These are phyloP conservation scores for Lepus americanus DNA, from an alignment of 2,113 vertebrate species.

Conservation along the genomic window DNA sequence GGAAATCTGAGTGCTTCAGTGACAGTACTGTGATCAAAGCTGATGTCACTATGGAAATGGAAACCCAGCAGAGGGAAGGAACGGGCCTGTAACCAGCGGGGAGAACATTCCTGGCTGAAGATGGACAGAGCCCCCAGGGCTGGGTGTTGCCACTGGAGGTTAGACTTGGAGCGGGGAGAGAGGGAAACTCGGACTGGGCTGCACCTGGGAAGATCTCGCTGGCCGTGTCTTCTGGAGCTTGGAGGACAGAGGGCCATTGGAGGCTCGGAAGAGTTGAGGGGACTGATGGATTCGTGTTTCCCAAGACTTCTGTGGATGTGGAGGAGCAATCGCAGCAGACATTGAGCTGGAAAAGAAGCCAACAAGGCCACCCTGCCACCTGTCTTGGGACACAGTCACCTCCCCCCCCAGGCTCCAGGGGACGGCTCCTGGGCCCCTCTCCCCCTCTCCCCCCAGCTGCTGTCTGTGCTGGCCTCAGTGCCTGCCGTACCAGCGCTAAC, in stretches of 20 bases:
- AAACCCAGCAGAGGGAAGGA: not conserved
- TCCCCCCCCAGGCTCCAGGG: not conserved
- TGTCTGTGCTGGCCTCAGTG: not conserved
- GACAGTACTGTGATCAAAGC: not conserved
- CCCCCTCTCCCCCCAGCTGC: too few relatives aligned
- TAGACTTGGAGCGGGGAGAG: not conserved
- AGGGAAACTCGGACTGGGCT: not conserved
- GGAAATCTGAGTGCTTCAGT: not conserved
- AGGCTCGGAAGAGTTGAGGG: not conserved
- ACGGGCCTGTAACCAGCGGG: not conserved
- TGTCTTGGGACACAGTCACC: too few relatives aligned
- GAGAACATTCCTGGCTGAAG: not conserved
- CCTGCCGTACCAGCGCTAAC: too few relatives aligned
- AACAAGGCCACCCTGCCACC: accelerated
- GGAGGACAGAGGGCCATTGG: not conserved
- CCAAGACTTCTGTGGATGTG: not conserved
- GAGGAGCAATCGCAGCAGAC: not conserved
- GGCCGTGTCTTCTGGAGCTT: not conserved
- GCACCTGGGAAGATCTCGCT: not conserved
- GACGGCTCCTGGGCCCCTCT: not conserved
- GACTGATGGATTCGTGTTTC: not conserved
- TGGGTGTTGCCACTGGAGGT: not conserved
- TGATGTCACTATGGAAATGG: not conserved
- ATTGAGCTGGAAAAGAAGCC: not conserved
- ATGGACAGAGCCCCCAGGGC: too few relatives aligned